These are phyloP conservation scores for Threskiornis aethiopicus DNA, from an alignment of 2,797 vertebrate species.

Conservation along the genomic window DNA sequence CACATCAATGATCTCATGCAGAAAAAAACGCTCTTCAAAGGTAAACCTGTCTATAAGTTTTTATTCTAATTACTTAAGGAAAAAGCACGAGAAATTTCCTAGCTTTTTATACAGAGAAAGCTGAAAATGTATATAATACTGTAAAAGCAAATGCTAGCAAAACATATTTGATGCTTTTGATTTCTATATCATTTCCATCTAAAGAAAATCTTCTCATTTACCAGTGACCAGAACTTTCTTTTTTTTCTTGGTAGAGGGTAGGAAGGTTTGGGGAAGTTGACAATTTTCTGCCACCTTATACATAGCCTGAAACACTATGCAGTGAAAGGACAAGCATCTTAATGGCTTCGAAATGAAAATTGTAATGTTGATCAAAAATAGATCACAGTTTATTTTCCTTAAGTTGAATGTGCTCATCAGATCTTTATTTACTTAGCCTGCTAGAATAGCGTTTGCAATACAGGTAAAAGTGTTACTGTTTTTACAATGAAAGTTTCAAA, in stretches of 20 bases:
- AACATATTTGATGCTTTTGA: constrained; percentile 51
- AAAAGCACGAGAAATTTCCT: constrained; percentile 51
- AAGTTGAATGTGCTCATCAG: constrained; percentile 40
- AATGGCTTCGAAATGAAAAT: constrained; percentile 36
- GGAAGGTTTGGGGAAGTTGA: neutral
- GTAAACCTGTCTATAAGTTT: constrained; percentile 61
- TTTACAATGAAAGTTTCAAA: constrained; percentile 66
- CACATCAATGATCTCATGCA: constrained; percentile 52
- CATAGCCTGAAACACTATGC: constrained; percentile 39
- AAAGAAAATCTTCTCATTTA: constrained; percentile 60
- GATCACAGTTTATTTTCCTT: constrained; percentile 57
- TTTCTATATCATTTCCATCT: constrained; percentile 37
- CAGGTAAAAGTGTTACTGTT: constrained; percentile 67
- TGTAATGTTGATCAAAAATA: constrained; percentile 51
- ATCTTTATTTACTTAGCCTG: constrained; percentile 67
- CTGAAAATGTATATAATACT: constrained; percentile 54
- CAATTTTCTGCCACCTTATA: constrained; percentile 60
- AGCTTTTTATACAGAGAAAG: constrained; percentile 42
- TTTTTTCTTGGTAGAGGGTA: neutral
- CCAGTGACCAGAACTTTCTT: constrained; percentile 25
- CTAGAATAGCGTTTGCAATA: constrained; percentile 55
- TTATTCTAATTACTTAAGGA: constrained; percentile 36
- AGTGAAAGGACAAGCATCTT: constrained; percentile 54
- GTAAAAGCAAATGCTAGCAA: constrained; percentile 61
- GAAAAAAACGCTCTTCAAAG: constrained; percentile 62